These are phyloP conservation scores for Entomyzon cyanotis DNA, from an alignment of 2,113 vertebrate genomes.

Conservation along the genomic window DNA sequence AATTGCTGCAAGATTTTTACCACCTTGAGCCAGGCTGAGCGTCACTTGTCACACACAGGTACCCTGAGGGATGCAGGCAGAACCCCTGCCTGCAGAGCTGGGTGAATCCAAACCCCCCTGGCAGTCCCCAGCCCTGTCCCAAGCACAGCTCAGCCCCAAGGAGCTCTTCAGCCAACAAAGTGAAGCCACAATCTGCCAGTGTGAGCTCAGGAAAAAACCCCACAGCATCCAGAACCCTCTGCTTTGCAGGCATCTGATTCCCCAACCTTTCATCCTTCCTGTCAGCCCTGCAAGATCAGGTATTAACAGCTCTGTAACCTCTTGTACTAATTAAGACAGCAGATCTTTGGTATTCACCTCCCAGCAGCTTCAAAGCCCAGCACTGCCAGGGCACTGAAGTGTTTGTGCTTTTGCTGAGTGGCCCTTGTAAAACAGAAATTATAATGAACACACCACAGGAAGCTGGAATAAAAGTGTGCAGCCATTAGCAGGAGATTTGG, in stretches of 20 bases:
- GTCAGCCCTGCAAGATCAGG: conserved; percentile 18
- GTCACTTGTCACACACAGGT: background rate
- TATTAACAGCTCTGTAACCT: conserved; percentile 15
- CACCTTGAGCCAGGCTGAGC: background rate
- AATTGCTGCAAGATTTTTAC: conserved; percentile 27
- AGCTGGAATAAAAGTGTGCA: background rate
- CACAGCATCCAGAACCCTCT: background rate
- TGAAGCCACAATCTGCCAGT: accelerated
- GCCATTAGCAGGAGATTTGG: background rate
- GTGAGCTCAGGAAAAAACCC: background rate
- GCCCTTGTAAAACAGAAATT: background rate
- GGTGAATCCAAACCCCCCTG: background rate
- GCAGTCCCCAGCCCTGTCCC: background rate
- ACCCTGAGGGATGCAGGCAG: background rate
- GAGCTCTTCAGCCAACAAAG: background rate
- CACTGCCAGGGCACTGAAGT: background rate
- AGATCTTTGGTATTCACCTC: background rate
- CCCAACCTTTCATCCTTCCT: background rate
- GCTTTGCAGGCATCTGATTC: background rate
- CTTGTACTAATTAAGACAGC: conserved; percentile 30
- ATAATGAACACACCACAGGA: background rate
- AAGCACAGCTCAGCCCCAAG: background rate
- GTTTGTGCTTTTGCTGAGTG: background rate
- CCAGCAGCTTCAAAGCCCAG: background rate
- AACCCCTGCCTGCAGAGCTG: accelerated